Conservation (phyloP, 2,888 invertebrate species). For the Ceriagrion tenellum region DNA sequence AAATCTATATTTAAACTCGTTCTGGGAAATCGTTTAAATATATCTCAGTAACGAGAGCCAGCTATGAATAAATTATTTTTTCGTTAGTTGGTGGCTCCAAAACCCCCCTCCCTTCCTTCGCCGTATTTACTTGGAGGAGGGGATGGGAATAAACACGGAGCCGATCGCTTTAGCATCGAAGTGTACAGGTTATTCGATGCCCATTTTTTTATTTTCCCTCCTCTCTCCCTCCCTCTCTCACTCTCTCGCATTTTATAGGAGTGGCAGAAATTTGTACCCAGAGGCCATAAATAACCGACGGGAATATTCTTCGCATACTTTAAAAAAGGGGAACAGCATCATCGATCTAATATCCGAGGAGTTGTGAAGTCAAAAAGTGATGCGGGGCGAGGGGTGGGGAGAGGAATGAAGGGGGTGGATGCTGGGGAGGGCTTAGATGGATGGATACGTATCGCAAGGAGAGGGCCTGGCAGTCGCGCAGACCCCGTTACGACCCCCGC, state of each 20-base stretch:
- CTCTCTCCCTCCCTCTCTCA: too few species aligned
- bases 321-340: conserved; percentile 58
- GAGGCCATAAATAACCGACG: conserved; percentile 40
- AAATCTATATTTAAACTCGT: too few species aligned
- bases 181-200: background rate
- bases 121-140: background rate
- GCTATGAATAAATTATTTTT: background rate
- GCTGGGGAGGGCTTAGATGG: background rate
- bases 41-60: too few species aligned
- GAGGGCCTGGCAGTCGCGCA: background rate
- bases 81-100: background rate
- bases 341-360: conserved; percentile 65
- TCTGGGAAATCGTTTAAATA: too few species aligned
- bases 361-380: conserved; percentile 63
- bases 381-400: background rate
- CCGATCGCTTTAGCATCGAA: background rate
- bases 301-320: conserved; percentile 51
- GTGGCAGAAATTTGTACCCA: conserved; percentile 33
- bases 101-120: background rate
- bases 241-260: background rate
- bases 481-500: background rate
- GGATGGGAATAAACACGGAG: background rate
- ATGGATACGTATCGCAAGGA: conserved; percentile 60
- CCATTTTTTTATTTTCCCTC: background rate
- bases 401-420: background rate